Conservation (phyloP, 2,113 vertebrate species). For the Oenanthe oenanthe region DNA sequence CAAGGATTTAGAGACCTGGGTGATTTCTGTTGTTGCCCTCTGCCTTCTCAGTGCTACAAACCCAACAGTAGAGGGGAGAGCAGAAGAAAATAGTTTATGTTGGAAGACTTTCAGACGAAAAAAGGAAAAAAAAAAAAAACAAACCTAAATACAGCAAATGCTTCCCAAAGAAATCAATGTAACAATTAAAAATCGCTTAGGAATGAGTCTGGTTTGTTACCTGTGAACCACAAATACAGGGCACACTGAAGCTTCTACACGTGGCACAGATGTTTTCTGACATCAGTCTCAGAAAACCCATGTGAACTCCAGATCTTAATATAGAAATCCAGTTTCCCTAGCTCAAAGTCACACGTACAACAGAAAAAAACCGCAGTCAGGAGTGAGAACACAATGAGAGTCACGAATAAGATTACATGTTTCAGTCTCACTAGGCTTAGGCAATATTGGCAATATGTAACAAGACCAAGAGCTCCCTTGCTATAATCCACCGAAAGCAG, state of each 20-base stretch:
- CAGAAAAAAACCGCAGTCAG: accelerated
- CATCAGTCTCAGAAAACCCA: background rate
- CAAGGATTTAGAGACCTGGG: background rate
- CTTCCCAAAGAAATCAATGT: background rate
- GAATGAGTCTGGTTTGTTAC: background rate
- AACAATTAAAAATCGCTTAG: background rate
- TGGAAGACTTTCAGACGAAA: background rate
- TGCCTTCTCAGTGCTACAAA: background rate
- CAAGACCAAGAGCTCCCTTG: background rate
- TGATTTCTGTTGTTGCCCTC: background rate
- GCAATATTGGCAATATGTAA: accelerated
- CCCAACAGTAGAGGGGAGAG: background rate
- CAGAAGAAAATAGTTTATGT: background rate
- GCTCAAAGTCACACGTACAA: background rate
- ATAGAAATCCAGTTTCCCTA: background rate
- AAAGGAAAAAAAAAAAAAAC: no score
- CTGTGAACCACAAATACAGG: background rate
- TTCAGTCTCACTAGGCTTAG: background rate
- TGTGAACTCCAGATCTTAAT: background rate
- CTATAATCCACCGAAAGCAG: background rate
- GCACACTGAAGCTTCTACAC: background rate
- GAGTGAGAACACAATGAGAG: background rate
- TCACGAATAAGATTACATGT: background rate
- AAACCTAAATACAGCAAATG: background rate
- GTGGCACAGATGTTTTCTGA: background rate